Evolutionary conservation across 2,888 invertebrate species (phyloP), one percentile per base, ranked within the genome.

Genomic region (Drosophila gaucha): DNA sequence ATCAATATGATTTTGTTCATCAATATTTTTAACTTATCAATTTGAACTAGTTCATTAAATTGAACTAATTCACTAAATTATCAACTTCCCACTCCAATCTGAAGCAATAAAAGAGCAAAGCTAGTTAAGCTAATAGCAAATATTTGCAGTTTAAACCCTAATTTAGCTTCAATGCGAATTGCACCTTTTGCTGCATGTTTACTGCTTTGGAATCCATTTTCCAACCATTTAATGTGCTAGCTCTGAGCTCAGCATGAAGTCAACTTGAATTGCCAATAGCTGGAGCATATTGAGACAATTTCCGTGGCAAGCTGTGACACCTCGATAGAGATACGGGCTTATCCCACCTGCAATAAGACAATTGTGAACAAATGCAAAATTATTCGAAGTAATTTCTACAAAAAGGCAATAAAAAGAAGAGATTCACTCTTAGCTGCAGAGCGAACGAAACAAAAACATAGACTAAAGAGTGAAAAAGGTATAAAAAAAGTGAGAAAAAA

Each of bases 361-460:
- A 60, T 52, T 62, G 55, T 52, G 44, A 74, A 28, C 62, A 59
- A 62, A 69, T 69, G 65, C 58, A 63, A 74, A 74, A 74, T 74
- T 63, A 62, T 63, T 69, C 51, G 36, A 46, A 55, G 52, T 65
- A 56, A 66, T 51, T 51, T 64, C 51, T 41, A 46, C 26, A 49
- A 46, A 41, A 58, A 10, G 41, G 44, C 38, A 54, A 55, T 38
- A 58, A 49, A 35, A 60, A 50, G 50, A 59, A 33, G 43, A 49
- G 36, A 35, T 47, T 54, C 41, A 39, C 28, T 51, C 20, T 28
- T 35, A 30, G 24, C 56, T 39, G 22, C 18, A 12, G 18, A 39
- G 22, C 33, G 35, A 28, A 16, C 16, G 36, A 22, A 57, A 28
- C 20, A 35, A 10, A 26, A 26, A 36, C 16, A 43, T 10, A 8